Evolutionary conservation across 2,113 vertebrate species (phyloP).

Genomic region (Rhinopomastus cyanomelas): DNA sequence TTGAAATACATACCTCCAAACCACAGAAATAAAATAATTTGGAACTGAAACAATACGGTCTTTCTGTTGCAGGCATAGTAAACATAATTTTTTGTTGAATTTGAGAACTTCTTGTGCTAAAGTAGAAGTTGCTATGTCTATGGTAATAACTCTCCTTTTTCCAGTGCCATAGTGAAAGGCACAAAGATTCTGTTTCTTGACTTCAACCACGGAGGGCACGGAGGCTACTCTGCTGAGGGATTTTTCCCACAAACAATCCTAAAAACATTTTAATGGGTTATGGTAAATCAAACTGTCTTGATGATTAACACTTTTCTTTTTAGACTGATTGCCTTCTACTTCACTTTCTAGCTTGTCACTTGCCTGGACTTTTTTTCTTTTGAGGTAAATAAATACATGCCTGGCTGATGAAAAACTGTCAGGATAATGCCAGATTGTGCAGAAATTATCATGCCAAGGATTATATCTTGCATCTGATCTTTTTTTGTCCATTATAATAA

Average conservation of each 20-base stretch:
- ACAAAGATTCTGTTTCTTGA: constrained; percentile 9
- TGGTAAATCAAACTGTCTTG: not conserved
- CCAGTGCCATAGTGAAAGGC: not conserved
- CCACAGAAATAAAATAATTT: not conserved
- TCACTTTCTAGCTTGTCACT: not conserved
- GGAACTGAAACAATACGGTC: not conserved
- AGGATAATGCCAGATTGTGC: not conserved
- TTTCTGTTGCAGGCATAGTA: not conserved
- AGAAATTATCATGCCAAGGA: not conserved
- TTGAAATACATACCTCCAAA: not conserved
- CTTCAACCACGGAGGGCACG: not conserved
- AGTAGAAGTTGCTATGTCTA: not conserved
- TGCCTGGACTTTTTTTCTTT: not conserved
- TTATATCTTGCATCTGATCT: not conserved
- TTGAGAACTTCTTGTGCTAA: constrained; percentile 4
- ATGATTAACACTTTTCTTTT: not conserved
- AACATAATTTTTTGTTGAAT: not conserved
- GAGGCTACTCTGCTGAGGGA: not conserved
- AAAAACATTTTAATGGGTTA: not conserved
- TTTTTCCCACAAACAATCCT: not conserved
- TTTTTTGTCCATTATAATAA: not conserved
- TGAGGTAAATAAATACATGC: not conserved
- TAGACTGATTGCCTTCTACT: not conserved
- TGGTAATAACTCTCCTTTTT: not conserved
- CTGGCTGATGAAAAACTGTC: not conserved